These are phyloP conservation scores for Ophion costatus DNA, from an alignment of 2,888 invertebrate species.

Conservation along the genomic window DNA sequence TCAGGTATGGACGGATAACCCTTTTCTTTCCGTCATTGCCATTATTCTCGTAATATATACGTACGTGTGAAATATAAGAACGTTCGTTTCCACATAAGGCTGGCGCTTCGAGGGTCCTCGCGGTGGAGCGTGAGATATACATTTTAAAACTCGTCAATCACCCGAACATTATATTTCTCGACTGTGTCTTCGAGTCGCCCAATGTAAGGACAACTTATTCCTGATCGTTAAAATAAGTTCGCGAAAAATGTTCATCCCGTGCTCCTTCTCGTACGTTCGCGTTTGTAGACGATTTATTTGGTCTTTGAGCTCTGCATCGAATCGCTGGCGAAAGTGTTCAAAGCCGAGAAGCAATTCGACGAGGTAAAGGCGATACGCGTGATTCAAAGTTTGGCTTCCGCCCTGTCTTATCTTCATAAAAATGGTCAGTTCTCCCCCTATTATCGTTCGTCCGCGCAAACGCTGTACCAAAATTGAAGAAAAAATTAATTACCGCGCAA, in stretches of 20 bases:
- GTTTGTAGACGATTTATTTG: constrained; percentile 84
- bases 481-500: background rate
- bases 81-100: constrained; percentile 54
- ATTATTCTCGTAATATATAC: constrained; percentile 1
- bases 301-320: constrained; percentile 85
- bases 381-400: constrained; percentile 80
- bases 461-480: background rate
- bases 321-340: constrained; percentile 83
- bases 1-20: constrained; percentile 71
- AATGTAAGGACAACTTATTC: constrained; percentile 71
- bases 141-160: constrained; percentile 86
- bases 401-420: constrained; percentile 83
- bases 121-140: constrained; percentile 84
- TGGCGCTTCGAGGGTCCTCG: constrained; percentile 76
- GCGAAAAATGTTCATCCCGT: background rate
- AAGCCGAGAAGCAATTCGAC: constrained; percentile 77
- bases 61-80: background rate
- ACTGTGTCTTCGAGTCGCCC: constrained; percentile 85
- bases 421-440: constrained; percentile 76
- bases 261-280: background rate
- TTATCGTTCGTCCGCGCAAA: background rate
- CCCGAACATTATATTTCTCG: constrained; percentile 85
- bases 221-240: background rate
- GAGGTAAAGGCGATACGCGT: constrained; percentile 80
- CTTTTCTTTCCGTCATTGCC: constrained; percentile 4